Conservation (phyloP, 2,113 vertebrate genomes). For the Helogale parvula region DNA sequence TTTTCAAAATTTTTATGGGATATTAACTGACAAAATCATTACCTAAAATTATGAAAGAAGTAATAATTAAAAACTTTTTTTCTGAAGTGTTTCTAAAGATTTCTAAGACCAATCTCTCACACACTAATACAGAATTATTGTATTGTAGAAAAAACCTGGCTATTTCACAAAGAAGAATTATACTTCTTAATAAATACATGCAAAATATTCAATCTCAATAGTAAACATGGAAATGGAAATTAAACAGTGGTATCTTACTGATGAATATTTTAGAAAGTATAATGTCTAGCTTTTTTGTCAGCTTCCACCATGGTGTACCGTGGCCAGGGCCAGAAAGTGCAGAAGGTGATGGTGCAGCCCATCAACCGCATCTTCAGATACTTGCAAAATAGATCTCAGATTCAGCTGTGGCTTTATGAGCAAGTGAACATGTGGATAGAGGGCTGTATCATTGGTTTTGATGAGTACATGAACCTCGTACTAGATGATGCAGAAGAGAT, state of each 20-base stretch:
- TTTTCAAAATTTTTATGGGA: background rate
- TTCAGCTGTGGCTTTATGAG: background rate
- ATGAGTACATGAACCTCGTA: background rate
- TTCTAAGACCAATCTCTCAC: background rate
- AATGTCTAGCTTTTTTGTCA: background rate
- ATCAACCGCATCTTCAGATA: background rate
- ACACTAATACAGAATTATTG: background rate
- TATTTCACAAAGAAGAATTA: background rate
- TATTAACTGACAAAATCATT: background rate
- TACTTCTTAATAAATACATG: background rate
- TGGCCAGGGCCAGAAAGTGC: background rate
- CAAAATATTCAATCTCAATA: background rate
- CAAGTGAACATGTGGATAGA: background rate
- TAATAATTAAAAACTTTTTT: background rate
- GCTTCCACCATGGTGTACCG: background rate
- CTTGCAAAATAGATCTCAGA: background rate
- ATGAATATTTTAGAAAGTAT: background rate
- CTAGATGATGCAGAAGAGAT: background rate
- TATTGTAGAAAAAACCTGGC: background rate
- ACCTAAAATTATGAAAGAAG: background rate
- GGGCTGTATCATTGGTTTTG: background rate
- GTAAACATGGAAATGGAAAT: conserved; percentile 7
- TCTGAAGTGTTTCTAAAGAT: background rate
- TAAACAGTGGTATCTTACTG: background rate
- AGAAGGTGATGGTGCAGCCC: background rate